Evolutionary conservation across 2,113 vertebrate genomes (phyloP), one percentile per base, ranked within the genome.

Genomic region (Pagrus major): DNA sequence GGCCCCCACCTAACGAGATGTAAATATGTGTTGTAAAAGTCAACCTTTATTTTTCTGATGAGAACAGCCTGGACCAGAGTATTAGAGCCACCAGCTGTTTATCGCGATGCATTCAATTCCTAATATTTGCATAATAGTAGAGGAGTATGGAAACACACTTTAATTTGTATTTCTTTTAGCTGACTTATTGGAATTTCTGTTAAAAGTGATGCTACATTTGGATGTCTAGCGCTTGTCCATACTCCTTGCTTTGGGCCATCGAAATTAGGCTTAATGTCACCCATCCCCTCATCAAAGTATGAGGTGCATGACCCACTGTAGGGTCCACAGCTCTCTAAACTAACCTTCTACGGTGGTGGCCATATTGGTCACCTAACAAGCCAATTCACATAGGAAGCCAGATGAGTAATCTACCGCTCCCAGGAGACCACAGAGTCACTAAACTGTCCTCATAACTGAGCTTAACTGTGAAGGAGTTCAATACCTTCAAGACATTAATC

Each of bases 401-500:
- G 49, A 29, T 60, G 52, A 83, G 11, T 15, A 21, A 12, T 65
- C 15, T 20, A 14, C 41, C 37, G 65, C 52, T 65, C 60, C 54
- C 2, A 33, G 52, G 52, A 61, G 71, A 86, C 75, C 60, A 61
- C 1, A 35, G 42, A 58, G 25, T 64, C 49, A 5, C 15, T 18
- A 9, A 68, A 39, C 23, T 44, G 35, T 63, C 20, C 2, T 35
- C 5, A 41, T 23, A 70, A 83, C 69, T n/a, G 10, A 33, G 58
- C 47, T 55, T 18, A 61, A 37, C n/a, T 27, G 61, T 16, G n/a
- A 68, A n/a, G 75, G 16, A 81, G 37, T 27, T 23, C 21, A 70
- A 64, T 23, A 41, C 25, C 35, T 54, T 68, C 9, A 66, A 55
- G 14, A 52, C 71, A 41, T 23, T 75, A 67, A 84, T 77, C 54